Evolutionary conservation across 2,797 vertebrate genomes (phyloP), one percentile per base, ranked within the genome.

Genomic region (Phataginus tetradactyla): DNA sequence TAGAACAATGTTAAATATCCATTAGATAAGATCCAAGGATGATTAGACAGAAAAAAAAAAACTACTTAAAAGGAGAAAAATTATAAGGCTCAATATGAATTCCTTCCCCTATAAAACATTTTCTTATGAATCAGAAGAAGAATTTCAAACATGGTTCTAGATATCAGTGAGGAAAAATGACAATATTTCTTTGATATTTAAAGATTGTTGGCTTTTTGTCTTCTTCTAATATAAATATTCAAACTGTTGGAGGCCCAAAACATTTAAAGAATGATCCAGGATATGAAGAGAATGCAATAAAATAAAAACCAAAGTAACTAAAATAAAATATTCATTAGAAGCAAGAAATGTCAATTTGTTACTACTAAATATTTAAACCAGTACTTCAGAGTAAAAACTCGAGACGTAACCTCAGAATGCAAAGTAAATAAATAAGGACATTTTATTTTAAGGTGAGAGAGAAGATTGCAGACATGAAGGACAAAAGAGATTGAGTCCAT

Each of bases 261-360:
- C 45, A 49, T 64, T 91, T 84, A 85, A 85, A 94, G 23, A 85
- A 27, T 0, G n/a, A 84, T 86, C 68, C 53, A 53, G 61, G 21
- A 86, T 88, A 55, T 23, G 13, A 92, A 86, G n/a, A 89, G 12
- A 92, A 59, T 45, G 13, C 29, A 90, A 63, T 68, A 71, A 91
- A 95, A 87, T 72, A 34, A 79, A 92, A 85, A 87, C 27, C 37
- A 78, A 94, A 90, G 45, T 83, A 34, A 53, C 34, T 89, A 81
- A 94, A 96, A 95, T 93, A 89, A 93, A 96, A 95, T 95, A 96
- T 79, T 91, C 75, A 95, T 84, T 84, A 80, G 34, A 74, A 84
- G 53, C 37, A 90, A 32, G 95, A 89, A 55, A 96, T 66, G 55
- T 6, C 71, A 72, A 69, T 51, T 78, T 90, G n/a, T 80, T 89